Base-by-base conservation (phyloP, 1,140 invertebrate genomes). In the Zaprionus lachaisei region DNA sequence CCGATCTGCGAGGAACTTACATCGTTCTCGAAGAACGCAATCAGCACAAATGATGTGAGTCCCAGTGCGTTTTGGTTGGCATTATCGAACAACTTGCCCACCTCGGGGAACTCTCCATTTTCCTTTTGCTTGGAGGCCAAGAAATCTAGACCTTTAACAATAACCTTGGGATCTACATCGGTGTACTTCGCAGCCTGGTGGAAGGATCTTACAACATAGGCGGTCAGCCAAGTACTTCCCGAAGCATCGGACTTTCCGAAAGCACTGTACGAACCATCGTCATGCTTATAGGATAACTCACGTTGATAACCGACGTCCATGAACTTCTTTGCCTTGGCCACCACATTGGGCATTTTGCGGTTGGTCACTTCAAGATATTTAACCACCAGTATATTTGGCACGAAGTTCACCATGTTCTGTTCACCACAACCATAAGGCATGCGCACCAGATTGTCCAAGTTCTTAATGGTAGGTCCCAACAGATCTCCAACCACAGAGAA, bases 221-320 rank as follows among this genome's bases (percentile, higher is more conserved):
- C 97, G 5, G 98, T 99, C 24, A 99, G 51, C 97, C 98, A 99
- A n/a, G 97, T 97, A 84, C 96, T 98, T 6, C 98, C 97, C 26
- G 93, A 94, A 2, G 94, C 91, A 93, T 98, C 97, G 5, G 94
- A 94, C 77, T 95, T 95, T 49, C 98, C 98, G 92, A 98, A 99
- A 93, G 97, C 96, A 91, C 98, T 98, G 93, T 99, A 99, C 0
- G 98, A 99, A 4, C 98, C 98, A 93, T 99, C 98, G 3, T 93
- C 86, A 69, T 97, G 96, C 72, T 96, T 96, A 91, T 98, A 99
- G 1, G 96, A 98, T 81, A 99, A 94, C 92, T 99, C 96, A 72
- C 98, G 95, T 92, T 99, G 98, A 92, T 98, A 98, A 4, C 98
- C 98, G 70, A 94, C 95, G 92, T 98, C 96, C 89, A 99, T 95